Evolutionary conservation across 1,140 invertebrate species (phyloP).

Genomic region (Philopotamus ludificatus): DNA sequence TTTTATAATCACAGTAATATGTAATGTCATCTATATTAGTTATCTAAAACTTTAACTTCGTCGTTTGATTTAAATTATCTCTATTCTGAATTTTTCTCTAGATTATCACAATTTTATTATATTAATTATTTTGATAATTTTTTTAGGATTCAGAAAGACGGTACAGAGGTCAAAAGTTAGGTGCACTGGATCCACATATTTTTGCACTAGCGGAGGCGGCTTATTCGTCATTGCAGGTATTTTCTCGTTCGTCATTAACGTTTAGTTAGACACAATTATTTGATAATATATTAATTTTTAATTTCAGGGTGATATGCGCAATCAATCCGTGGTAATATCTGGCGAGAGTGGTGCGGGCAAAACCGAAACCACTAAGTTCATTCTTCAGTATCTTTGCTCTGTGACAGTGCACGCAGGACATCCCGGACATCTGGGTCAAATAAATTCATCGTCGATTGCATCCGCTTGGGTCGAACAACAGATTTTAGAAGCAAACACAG

Average conservation of each 20-base stretch:
- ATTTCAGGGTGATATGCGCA: slow-evolving; percentile 52
- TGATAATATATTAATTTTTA: slow-evolving; percentile 13
- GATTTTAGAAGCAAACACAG: slow-evolving; percentile 91
- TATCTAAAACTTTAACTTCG: too few species aligned
- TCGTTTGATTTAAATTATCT: too few species aligned
- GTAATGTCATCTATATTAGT: too few species aligned
- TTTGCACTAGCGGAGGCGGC: slow-evolving; percentile 88
- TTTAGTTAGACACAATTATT: too few species aligned
- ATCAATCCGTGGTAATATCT: slow-evolving; percentile 93
- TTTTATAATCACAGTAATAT: too few species aligned
- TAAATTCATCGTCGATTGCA: slow-evolving; percentile 68
- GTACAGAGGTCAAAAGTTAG: slow-evolving; percentile 80
- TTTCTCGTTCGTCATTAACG: slow-evolving; percentile 18
- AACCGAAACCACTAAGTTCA: slow-evolving; percentile 94
- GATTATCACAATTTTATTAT: too few species aligned
- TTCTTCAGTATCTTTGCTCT: slow-evolving; percentile 91
- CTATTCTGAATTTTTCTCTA: too few species aligned
- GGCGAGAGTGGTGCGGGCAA: slow-evolving; percentile 98
- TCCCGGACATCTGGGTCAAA: slow-evolving; percentile 46
- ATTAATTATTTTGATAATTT: too few species aligned
- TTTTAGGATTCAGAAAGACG: slow-evolving; percentile 76
- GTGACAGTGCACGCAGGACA: slow-evolving; percentile 57
- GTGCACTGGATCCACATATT: slow-evolving; percentile 80
- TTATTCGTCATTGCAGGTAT: slow-evolving; percentile 69
- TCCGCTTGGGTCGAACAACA: slow-evolving; percentile 93